phyloP scores from a whole-genome alignment of 2,113 vertebrate species.

The Cisticola juncidis region DNA sequence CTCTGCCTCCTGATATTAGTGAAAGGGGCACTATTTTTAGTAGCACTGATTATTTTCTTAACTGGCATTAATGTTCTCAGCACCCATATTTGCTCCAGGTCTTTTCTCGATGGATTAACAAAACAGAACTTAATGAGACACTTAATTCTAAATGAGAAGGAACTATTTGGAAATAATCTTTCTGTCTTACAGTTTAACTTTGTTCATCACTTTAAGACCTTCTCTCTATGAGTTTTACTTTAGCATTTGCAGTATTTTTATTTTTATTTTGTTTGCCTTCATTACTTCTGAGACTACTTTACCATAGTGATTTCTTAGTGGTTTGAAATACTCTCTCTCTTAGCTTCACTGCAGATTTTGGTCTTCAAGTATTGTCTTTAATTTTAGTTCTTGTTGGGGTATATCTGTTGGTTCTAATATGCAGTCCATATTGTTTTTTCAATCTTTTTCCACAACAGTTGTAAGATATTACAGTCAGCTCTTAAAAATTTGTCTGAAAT shows the following conservation, averaged over 20 bases:
- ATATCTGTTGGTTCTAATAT: not conserved
- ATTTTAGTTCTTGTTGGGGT: not conserved
- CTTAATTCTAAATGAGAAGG: not conserved
- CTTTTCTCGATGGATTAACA: not conserved
- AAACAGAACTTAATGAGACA: not conserved
- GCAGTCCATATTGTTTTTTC: not conserved
- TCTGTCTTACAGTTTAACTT: not conserved
- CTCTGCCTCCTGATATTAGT: not conserved
- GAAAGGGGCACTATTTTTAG: not conserved
- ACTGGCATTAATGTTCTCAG: not conserved
- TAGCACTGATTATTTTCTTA: conserved; percentile 7
- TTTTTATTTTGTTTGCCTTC: not conserved
- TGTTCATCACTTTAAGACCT: not conserved
- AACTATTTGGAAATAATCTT: not conserved
- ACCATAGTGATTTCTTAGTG: not conserved
- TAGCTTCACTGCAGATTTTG: not conserved
- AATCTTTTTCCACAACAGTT: not conserved
- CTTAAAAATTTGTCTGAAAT: conserved; percentile 12
- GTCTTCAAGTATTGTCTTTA: not conserved
- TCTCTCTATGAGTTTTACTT: not conserved
- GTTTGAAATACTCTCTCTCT: not conserved
- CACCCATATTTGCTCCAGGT: not conserved
- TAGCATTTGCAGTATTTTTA: not conserved
- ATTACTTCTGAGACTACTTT: not conserved
- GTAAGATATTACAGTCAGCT: not conserved